Evolutionary conservation across 1,140 invertebrate genomes (phyloP), one percentile per base, ranked within the genome.

Genomic region (Vanessa atalanta): DNA sequence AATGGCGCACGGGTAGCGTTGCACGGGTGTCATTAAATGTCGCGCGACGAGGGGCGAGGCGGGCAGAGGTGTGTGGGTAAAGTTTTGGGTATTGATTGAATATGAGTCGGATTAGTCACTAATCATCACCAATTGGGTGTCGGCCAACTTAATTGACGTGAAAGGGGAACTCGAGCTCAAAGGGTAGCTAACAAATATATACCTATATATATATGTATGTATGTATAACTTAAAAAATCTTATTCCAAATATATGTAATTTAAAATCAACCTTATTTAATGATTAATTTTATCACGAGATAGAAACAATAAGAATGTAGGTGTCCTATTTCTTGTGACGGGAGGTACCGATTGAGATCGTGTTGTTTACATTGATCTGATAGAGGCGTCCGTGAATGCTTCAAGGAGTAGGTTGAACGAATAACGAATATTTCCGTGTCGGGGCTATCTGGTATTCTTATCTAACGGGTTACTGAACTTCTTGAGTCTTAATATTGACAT

Each of bases 31-130:
- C 90, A 93, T 93, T 93, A 93, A 93, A 93, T 91, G 90, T 93
- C 89, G 90, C 88, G 87, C 88, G 88, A 84, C 86, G 89, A 86
- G 89, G 90, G 88, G 88, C 70, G 88, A 80, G 79, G 87, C 77
- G 88, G 83, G 84, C 74, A 83, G 86, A 88, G 89, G 88, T 89
- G 88, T 91, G 90, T 89, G 88, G 88, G 83, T 88, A 91, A 91
- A 93, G 89, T 93, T 93, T 93, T 91, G 90, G 90, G 89, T 93
- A 93, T 93, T 91, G 89, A 92, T 92, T 92, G 90, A 93, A 91
- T 93, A 93, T 93, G 88, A 93, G 88, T 76, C 83, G 89, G 89
- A 93, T 93, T 93, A 93, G 83, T 91, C 82, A 86, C 87, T 91
- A 90, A 91, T 93, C 85, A 93, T 88, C 89, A 88, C 89, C 89